A percentile compares a stretch with the other conserved stretches of the same genome.
These are phyloP conservation scores for Alfaro cultratus DNA, from an alignment of 2,797 vertebrate species.

Conservation along the genomic window DNA sequence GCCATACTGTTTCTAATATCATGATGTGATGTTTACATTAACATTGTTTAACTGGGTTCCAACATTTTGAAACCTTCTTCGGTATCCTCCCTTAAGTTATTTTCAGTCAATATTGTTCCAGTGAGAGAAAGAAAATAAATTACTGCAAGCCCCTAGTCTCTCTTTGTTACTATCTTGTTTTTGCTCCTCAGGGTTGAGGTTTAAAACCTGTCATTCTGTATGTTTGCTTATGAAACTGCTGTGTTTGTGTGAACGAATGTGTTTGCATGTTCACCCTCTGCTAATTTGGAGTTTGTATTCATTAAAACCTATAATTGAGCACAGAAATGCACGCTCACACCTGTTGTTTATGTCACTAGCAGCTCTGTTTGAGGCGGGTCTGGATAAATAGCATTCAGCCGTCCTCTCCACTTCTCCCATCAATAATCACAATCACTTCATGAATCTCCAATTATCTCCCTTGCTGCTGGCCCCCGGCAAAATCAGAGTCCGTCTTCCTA, in stretches of 20 bases:
- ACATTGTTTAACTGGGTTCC: neutral
- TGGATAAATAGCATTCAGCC: conserved; percentile 52
- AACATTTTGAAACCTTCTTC: neutral
- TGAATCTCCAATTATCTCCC: conserved; percentile 64
- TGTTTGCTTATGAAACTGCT: conserved; percentile 23
- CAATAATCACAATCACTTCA: conserved; percentile 58
- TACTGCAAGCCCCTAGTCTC: conserved; percentile 3
- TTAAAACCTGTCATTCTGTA: conserved; percentile 32
- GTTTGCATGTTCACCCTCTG: conserved; percentile 10
- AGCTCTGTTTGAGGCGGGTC: conserved; percentile 34
- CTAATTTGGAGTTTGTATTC: conserved; percentile 67
- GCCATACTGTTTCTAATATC: neutral
- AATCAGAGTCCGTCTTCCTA: conserved; percentile 12
- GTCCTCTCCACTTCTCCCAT: conserved; percentile 37
- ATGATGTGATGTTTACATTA: neutral
- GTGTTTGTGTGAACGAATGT: conserved; percentile 6
- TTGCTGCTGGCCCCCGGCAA: conserved; percentile 35
- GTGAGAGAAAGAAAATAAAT: neutral
- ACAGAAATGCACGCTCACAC: conserved; percentile 51
- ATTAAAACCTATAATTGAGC: conserved; percentile 47
- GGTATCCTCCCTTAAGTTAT: neutral
- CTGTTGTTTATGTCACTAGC: conserved; percentile 57
- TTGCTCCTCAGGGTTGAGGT: conserved; percentile 14
- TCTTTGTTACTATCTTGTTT: conserved; percentile 31
- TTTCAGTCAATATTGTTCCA: conserved; percentile 13